These are phyloP conservation scores for Leguminivora glycinivorella DNA, from an alignment of 1,140 invertebrate genomes.

Conservation along the genomic window DNA sequence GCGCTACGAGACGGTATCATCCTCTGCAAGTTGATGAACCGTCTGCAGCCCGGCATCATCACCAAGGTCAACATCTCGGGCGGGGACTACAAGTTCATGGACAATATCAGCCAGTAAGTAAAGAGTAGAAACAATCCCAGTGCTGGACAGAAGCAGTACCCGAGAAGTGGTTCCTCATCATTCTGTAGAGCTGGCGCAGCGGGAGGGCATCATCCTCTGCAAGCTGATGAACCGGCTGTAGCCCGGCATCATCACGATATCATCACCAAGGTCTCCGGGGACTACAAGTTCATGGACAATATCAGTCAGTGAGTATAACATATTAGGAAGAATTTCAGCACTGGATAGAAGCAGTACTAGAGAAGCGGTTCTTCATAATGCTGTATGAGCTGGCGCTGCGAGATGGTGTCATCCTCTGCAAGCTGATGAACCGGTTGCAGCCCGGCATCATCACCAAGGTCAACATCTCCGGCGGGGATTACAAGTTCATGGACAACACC, in stretches of 20 bases:
- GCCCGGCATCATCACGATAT: slow-evolving; percentile 90
- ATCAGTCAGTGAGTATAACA: slow-evolving; percentile 88
- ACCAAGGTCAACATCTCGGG: slow-evolving; percentile 92
- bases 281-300: slow-evolving; percentile 98
- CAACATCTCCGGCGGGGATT: slow-evolving; percentile 92
- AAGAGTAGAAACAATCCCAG: slow-evolving; percentile 81
- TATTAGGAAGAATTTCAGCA: slow-evolving; percentile 89
- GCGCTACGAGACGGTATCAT: slow-evolving; percentile 90
- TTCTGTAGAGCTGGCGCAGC: slow-evolving; percentile 88
- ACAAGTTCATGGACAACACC: slow-evolving; percentile 97
- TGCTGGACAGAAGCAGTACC: slow-evolving; percentile 93
- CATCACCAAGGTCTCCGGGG: slow-evolving; percentile 92
- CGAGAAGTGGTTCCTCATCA: slow-evolving; percentile 86
- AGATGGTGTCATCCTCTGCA: slow-evolving; percentile 90
- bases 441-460: slow-evolving; percentile 93
- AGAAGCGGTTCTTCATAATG: slow-evolving; percentile 86
- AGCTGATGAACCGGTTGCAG: slow-evolving; percentile 91
- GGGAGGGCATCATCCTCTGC: slow-evolving; percentile 90
- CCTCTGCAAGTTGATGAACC: slow-evolving; percentile 92
- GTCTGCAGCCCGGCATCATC: slow-evolving; percentile 89
- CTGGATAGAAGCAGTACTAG: slow-evolving; percentile 93
- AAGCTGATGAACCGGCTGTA: slow-evolving; percentile 92
- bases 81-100: slow-evolving; percentile 96
- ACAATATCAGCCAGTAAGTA: slow-evolving; percentile 93
- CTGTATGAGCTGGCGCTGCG: slow-evolving; percentile 89